These are phyloP conservation scores for Kryphioiulus occultus DNA, from an alignment of 2,888 invertebrate genomes.

Conservation along the genomic window DNA sequence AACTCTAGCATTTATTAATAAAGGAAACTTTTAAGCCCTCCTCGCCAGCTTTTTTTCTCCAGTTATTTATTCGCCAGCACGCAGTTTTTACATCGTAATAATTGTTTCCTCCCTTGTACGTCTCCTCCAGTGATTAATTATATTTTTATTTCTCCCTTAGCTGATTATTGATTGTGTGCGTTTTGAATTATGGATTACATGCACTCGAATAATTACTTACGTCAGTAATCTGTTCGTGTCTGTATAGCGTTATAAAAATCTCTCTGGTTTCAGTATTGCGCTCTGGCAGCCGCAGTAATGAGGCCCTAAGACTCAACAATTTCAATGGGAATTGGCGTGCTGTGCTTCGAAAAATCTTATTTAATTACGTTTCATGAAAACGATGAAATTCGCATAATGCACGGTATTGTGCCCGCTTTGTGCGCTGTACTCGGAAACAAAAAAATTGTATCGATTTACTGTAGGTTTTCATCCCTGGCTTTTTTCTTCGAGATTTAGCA, in stretches of 20 bases:
- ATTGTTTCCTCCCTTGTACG: conserved; percentile 6
- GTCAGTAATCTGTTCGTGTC: conserved; percentile 36
- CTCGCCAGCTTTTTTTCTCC: not conserved
- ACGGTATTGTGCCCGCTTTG: conserved; percentile 1
- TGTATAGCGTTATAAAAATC: conserved; percentile 8
- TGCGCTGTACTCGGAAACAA: not conserved
- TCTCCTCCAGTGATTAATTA: conserved; percentile 21
- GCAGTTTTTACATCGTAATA: conserved; percentile 8
- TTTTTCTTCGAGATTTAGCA: not conserved
- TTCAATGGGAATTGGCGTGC: conserved; percentile 33
- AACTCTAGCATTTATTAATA: not conserved
- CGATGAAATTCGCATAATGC: conserved; percentile 28
- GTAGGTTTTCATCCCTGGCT: not conserved
- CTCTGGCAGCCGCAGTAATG: conserved; percentile 10
- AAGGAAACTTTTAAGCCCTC: not conserved
- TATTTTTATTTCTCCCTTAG: conserved; percentile 32
- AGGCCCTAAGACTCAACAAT: conserved; percentile 10
- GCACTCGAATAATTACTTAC: conserved; percentile 40
- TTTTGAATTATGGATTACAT: conserved; percentile 39
- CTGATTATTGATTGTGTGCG: conserved; percentile 36
- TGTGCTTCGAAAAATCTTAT: conserved; percentile 26
- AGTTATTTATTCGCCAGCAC: too few species aligned
- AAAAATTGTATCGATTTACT: conserved; percentile 1
- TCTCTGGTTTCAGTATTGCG: conserved; percentile 10
- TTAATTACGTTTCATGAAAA: conserved; percentile 36